Evolutionary conservation across 92 coral and sea anemone genomes (phyloP).

Genomic region (Umimayanthus kanabou): DNA sequence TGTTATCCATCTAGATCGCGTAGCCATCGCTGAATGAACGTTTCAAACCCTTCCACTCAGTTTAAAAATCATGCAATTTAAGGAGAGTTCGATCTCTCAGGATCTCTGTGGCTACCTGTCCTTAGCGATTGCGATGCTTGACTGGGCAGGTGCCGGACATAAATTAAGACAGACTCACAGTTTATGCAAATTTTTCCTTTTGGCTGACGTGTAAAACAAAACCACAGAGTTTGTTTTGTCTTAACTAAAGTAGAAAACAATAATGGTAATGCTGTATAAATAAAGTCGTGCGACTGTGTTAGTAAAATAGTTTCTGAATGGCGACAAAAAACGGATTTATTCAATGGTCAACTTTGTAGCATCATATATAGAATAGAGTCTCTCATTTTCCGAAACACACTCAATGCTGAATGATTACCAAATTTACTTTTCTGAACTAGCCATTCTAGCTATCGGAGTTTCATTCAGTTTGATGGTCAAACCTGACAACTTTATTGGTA

Average conservation of each 20-base stretch:
- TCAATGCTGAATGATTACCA: too few relatives aligned
- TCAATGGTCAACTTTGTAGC: too few relatives aligned
- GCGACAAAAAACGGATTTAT: not conserved
- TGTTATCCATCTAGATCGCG: too few relatives aligned
- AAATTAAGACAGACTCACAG: not conserved
- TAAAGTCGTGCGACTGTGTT: not conserved
- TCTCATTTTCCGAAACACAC: too few relatives aligned
- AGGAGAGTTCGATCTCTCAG: not conserved
- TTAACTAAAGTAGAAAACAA: not conserved
- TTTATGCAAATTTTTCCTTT: conserved; percentile 4
- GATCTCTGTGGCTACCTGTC: not conserved
- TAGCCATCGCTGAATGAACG: not conserved
- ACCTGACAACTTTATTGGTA: too few relatives aligned
- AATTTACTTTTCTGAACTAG: too few relatives aligned
- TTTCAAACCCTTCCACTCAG: not conserved
- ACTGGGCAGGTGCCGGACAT: conserved; percentile 23
- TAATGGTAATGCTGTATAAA: not conserved
- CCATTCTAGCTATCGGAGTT: too few relatives aligned
- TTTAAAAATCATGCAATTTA: not conserved
- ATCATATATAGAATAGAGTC: too few relatives aligned
- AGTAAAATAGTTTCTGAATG: not conserved
- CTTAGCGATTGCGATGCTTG: conserved; percentile 7
- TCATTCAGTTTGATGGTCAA: too few relatives aligned
- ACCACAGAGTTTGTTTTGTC: not conserved
- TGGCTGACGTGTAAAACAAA: conserved; percentile 1